Evolutionary conservation across 2,888 invertebrate species (phyloP).

Genomic region (Amblyjoppa proteus): DNA sequence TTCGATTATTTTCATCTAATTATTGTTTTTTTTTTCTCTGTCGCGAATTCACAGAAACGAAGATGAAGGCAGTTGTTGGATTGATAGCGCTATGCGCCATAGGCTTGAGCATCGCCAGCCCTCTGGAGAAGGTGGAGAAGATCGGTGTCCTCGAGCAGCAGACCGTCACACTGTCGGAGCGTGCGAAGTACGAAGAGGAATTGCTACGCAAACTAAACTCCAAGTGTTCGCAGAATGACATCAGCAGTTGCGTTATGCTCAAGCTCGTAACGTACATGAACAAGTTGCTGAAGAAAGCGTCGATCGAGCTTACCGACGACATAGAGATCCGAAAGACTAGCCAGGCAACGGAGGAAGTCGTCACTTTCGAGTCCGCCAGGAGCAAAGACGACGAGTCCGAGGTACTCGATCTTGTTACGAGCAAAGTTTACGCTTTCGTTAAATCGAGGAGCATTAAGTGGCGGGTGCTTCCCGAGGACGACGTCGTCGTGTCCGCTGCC

Average conservation of each 20-base stretch:
- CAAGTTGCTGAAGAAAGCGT: conserved; percentile 92
- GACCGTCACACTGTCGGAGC: conserved; percentile 80
- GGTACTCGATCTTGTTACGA: conserved; percentile 88
- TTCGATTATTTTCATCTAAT: neutral
- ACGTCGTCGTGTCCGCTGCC: conserved; percentile 91
- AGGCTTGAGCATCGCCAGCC: conserved; percentile 77
- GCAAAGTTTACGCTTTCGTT: conserved; percentile 92
- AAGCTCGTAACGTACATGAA: conserved; percentile 94
- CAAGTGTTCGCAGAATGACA: conserved; percentile 92
- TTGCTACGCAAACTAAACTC: conserved; percentile 91
- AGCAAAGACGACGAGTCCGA: conserved; percentile 87
- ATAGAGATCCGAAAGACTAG: conserved; percentile 89
- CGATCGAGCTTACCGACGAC: conserved; percentile 91
- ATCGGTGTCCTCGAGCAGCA: conserved; percentile 81
- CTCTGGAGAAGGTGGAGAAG: conserved; percentile 82
- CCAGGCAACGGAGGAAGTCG: conserved; percentile 87
- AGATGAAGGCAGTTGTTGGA: conserved; percentile 77
- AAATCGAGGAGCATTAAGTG: conserved; percentile 92
- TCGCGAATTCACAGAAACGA: conserved; percentile 61
- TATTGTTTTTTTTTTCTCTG: conserved; percentile 18
- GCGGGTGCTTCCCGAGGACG: conserved; percentile 92
- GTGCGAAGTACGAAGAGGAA: conserved; percentile 88
- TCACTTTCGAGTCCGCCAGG: conserved; percentile 88
- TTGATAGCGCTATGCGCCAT: conserved; percentile 73
- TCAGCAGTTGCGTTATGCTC: conserved; percentile 93